phyloP scores from a whole-genome alignment of 30 jellyfish, hydroid and myxozoan species.

The Morbakka virulenta region DNA sequence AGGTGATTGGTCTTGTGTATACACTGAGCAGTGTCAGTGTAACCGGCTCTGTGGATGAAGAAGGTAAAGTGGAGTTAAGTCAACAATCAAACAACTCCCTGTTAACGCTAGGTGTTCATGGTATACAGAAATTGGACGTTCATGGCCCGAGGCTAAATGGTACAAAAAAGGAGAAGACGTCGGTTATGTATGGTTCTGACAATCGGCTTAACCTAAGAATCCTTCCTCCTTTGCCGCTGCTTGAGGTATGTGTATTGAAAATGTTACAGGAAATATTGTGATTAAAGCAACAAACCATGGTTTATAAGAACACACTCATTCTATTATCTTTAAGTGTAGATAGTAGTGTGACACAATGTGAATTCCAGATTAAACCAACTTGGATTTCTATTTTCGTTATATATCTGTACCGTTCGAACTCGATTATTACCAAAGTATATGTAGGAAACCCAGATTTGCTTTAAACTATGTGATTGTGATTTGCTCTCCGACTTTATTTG shows the following conservation, averaged over 20 bases:
- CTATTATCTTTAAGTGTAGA: no score
- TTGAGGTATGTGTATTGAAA: conserved; percentile 35
- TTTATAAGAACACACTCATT: no score
- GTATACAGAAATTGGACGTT: conserved; percentile 58
- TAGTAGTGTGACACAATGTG: no score
- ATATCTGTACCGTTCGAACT: no score
- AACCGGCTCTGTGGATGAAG: conserved; percentile 70
- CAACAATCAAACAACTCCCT: conserved; percentile 47
- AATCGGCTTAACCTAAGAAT: conserved; percentile 57
- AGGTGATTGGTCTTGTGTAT: conserved; percentile 63
- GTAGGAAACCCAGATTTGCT: no score
- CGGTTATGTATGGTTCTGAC: conserved; percentile 50
- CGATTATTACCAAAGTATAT: no score
- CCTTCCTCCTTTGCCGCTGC: conserved; percentile 73
- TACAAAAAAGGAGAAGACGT: conserved; percentile 65
- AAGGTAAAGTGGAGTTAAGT: conserved; percentile 59
- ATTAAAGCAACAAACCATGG: no score
- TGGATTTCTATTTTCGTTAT: no score
- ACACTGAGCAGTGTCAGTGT: conserved; percentile 76
- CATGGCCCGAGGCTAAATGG: conserved; percentile 75
- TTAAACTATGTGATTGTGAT: no score
- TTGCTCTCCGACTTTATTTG: no score
- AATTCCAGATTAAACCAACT: no score
- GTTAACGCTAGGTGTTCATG: conserved; percentile 65
- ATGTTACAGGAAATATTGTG: background rate